Evolutionary conservation across 2,113 vertebrate species (phyloP).

Genomic region (Burhinus oedicnemus): DNA sequence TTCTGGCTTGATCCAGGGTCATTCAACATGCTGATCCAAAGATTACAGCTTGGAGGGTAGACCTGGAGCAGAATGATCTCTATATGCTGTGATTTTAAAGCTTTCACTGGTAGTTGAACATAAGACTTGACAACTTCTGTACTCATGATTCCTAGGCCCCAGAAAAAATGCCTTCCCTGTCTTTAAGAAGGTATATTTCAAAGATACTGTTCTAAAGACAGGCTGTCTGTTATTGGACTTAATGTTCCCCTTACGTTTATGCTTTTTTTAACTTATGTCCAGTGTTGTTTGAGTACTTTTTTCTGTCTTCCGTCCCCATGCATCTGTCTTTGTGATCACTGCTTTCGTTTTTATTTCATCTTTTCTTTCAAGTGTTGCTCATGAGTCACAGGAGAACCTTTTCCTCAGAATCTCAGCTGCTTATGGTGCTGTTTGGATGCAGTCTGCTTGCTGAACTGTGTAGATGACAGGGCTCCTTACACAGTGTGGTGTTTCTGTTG

Average conservation of each 20-base stretch:
- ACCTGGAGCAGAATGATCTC: background rate
- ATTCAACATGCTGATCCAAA: background rate
- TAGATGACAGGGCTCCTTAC: background rate
- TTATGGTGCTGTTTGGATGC: background rate
- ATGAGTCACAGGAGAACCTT: background rate
- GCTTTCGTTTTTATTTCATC: background rate
- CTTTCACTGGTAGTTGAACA: background rate
- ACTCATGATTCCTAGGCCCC: background rate
- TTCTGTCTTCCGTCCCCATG: background rate
- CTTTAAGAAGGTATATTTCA: background rate
- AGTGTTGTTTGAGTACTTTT: background rate
- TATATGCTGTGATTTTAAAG: background rate
- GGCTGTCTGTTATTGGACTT: background rate
- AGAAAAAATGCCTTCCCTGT: background rate
- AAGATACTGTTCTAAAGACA: background rate
- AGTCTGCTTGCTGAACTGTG: background rate
- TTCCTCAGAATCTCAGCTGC: background rate
- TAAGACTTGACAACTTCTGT: background rate
- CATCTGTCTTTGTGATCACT: background rate
- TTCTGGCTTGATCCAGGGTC: background rate
- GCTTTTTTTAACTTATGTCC: background rate
- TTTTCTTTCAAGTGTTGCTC: background rate
- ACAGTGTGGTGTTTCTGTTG: fast-evolving
- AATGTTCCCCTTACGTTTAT: background rate
- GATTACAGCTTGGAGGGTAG: background rate